Evolutionary conservation across 35 echinoderm and acorn worm genomes (phyloP).

Genomic region (Strongylocentrotus purpuratus): DNA sequence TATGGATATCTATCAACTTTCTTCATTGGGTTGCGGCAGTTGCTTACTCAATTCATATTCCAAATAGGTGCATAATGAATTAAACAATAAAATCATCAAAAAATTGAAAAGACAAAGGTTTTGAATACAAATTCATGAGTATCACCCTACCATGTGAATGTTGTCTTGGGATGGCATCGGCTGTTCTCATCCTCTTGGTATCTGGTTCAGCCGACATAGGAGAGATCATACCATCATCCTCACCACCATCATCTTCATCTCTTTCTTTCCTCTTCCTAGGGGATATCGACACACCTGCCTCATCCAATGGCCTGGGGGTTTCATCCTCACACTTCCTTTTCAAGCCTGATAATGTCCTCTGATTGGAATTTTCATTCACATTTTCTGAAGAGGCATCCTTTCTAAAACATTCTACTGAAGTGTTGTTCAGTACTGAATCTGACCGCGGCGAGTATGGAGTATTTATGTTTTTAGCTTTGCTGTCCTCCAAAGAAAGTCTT

Average conservation of each 20-base stretch:
- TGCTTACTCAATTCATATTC: too few species aligned
- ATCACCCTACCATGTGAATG: not conserved
- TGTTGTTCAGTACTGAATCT: not conserved
- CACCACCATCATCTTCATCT: constrained; percentile 24
- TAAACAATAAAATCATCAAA: too few species aligned
- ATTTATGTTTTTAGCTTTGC: not conserved
- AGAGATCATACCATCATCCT: not conserved
- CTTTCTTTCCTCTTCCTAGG: constrained; percentile 19
- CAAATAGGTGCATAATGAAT: too few species aligned
- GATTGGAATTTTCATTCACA: not conserved
- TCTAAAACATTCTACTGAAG: not conserved
- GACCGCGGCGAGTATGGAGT: not conserved
- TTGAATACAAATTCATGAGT: too few species aligned
- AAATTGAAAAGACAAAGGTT: too few species aligned
- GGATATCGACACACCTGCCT: not conserved
- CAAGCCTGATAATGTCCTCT: not conserved
- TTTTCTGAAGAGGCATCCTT: not conserved
- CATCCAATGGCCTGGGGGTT: not conserved
- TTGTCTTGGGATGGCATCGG: not conserved
- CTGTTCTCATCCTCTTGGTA: constrained; percentile 13
- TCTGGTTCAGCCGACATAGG: not conserved
- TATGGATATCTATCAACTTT: too few species aligned
- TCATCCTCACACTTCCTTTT: not conserved
- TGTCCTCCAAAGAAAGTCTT: constrained; percentile 15
- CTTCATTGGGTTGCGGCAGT: too few species aligned